A percentile compares a stretch with the other conserved stretches of the same genome.
Evolutionary conservation across 2,113 vertebrate species (phyloP).

Genomic region (Hemiscyllium ocellatum): DNA sequence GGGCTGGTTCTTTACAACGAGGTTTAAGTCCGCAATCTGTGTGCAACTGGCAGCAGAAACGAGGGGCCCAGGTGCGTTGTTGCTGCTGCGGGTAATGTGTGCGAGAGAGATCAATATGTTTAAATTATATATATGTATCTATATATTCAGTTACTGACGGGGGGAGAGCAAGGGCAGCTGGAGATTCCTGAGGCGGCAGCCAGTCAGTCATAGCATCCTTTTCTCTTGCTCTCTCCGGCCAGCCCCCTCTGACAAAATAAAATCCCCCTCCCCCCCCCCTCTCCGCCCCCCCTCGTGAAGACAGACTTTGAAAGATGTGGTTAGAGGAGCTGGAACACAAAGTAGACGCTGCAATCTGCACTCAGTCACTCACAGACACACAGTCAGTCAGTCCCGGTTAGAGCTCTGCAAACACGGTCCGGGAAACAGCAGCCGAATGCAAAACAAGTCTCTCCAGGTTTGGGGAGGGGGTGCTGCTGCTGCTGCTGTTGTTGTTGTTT

Average conservation of each 20-base stretch:
- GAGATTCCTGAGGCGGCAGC: conserved; percentile 28
- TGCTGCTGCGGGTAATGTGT: background rate
- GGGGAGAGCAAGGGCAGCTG: background rate
- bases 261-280: too few relatives aligned
- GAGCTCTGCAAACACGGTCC: background rate
- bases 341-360: background rate
- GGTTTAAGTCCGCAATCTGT: conserved; percentile 27
- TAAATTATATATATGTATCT: background rate
- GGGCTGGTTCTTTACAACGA: background rate
- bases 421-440: background rate
- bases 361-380: background rate
- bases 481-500: background rate
- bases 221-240: background rate
- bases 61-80: background rate
- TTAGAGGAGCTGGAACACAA: background rate
- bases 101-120: background rate
- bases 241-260: background rate
- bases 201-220: conserved; percentile 26
- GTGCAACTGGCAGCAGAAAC: background rate
- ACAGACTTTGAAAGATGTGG: background rate
- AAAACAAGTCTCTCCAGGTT: background rate
- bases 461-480: background rate
- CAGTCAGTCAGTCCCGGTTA: background rate
- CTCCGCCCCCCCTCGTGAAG: background rate
- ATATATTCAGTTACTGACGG: background rate